These are phyloP conservation scores for Rhizoglyphus robini DNA, from an alignment of 1,140 invertebrate species.

Conservation along the genomic window DNA sequence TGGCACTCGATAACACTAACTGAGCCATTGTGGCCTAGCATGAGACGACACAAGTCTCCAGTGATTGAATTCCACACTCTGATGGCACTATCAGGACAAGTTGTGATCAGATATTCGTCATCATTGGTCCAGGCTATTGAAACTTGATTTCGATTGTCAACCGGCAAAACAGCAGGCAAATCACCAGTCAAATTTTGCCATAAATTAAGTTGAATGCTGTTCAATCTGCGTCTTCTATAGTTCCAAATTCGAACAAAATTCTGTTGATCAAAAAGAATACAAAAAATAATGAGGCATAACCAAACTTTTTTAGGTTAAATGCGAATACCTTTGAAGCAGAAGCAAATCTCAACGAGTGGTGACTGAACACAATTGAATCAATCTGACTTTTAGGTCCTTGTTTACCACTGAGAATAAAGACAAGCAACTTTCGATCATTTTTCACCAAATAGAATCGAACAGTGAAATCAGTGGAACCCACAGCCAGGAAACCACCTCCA, in stretches of 20 bases:
- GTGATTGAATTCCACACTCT: constrained; percentile 69
- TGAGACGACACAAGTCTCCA: constrained; percentile 34
- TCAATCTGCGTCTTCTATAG: constrained; percentile 78
- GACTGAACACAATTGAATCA: constrained; percentile 89
- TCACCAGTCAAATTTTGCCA: constrained; percentile 29
- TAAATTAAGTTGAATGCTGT: constrained; percentile 58
- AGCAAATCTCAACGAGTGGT: constrained; percentile 66
- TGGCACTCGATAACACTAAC: constrained; percentile 86
- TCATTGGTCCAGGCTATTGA: constrained; percentile 88
- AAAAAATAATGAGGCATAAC: too few species aligned
- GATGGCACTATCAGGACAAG: constrained; percentile 61
- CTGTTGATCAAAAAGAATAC: constrained; percentile 81
- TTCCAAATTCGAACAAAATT: constrained; percentile 88
- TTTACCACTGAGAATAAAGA: too few species aligned
- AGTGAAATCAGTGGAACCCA: constrained; percentile 84
- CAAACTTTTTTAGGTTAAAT: too few species aligned
- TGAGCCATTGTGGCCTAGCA: constrained; percentile 73
- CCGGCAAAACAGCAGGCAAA: too few species aligned
- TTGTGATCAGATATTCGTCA: constrained; percentile 77
- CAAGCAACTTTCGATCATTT: too few species aligned
- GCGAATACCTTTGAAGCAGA: too few species aligned
- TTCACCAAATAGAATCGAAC: constrained; percentile 88
- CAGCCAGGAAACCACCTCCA: constrained; percentile 81
- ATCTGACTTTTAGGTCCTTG: too few species aligned
- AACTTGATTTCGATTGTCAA: too few species aligned